Base-by-base conservation (phyloP, 2,797 vertebrate genomes). In the Falco berigora region DNA sequence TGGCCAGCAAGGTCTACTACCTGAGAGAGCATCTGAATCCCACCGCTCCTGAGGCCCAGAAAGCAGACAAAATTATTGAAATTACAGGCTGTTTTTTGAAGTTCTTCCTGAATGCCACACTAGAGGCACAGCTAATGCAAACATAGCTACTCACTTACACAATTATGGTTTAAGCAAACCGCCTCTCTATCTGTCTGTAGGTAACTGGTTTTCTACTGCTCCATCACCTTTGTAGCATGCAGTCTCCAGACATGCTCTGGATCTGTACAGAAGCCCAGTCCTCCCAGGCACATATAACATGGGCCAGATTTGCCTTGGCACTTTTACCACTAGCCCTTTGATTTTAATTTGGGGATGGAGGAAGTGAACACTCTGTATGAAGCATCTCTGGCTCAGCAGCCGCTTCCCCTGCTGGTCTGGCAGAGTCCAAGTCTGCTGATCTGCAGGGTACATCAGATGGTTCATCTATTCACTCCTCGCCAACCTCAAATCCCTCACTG, bases 361-460 rank as follows among this genome's bases (percentile, higher is more conserved):
- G 23, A 95, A 93, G 34, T 9, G 32, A 92, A 85, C 56, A 11
- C 50, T 32, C 64, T 85, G 59, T 42, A 10, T 18, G 77, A 34
- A 86, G 64, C 72, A 92, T 86, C 92, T 93, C 88, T 91, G 88
- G 90, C 94, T 93, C 75, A 80, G 84, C 36, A 77, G 75, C 62
- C 10, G 0, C 86, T 85, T 92, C 91, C 71, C 77, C 86, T 91
- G 74, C 93, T 95, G 88, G 63, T 94, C 93, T 96, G 90, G 93
- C 93, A 95, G 66, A 62, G 67, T 63, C 64, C 3, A 8, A 92
- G 80, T 85, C 86, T 92, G 90, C 63, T 95, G 92, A 93, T 95
- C 93, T 82, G 71, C 93, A 86, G 74, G 90, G 80, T 89, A 91
- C 78, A 92, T 96, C 94, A 96, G 92, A 95, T 96, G 92, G 86